Base-by-base conservation (phyloP, 2,797 vertebrate genomes). In the Melanotaenia boesemani region DNA sequence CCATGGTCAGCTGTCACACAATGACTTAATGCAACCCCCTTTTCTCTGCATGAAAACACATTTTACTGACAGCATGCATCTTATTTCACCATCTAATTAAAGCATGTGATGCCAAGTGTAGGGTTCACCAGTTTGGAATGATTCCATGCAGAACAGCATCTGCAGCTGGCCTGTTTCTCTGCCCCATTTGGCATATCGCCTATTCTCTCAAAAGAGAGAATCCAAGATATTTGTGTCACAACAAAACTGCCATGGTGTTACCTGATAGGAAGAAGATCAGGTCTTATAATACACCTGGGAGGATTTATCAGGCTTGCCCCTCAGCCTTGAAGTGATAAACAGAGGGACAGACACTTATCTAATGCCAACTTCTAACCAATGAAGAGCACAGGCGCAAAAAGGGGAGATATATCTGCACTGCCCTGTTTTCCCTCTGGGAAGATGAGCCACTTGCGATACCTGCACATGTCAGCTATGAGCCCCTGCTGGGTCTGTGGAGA, bases 121-220 rank as follows among this genome's bases (percentile, higher is more conserved):
- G 11, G 12, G 16, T 57, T 80, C 15, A 1, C 54, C 65, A 20
- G 39, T 50, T 70, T 74, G 72, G 69, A 86, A 67, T 52, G 5
- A 10, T 60, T 63, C 26, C 67, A 64, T 81, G 67, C 54, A 20
- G 80, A 11, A 67, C 50, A 64, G 55, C 68, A 81, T 79, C 79
- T 80, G 76, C 74, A 63, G 73, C 72, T 82, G 84, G 81, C 82
- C 82, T 58, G 41, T 41, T 80, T 85, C 79, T 74, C 72, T 82
- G 81, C 76, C 66, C 83, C 74, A 78, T 80, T 87, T 83, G 82
- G 86, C 75, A 48, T 3, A 12, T 62, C 0, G 54, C 61, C 69
- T 32, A 39, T 65, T 36, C 20, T 73, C 68, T 75, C 7, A 8
- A 56, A 77, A 32, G 56, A 65, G 15, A 3, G 13, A 62, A 74